Base-by-base conservation (phyloP, 2,888 invertebrate genomes). In the Harpalus rubripes region DNA sequence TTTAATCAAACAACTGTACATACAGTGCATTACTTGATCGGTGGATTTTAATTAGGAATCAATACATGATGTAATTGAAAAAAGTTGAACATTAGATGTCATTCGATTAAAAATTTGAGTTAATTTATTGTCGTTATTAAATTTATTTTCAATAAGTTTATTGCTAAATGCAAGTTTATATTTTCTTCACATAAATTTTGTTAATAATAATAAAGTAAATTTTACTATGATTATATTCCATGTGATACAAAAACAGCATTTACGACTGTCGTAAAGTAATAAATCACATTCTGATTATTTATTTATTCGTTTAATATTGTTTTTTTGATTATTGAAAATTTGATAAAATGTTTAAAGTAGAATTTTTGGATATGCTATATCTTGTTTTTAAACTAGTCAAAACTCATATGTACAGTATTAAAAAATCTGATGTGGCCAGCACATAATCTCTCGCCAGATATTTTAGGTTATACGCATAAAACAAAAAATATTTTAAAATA, bases 11-110 rank as follows among this genome's bases (percentile, higher is more conserved):
- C 16, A 63, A 52, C 44, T 39, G 59, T 58, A 79, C 18, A 15
- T 26, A 58, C 10, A 82, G 74, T 59, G 26, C 56, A 39, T 32
- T 82, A 74, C 74, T 59, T 15, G 82, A 16, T 39, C 59, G 44
- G 72, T 0, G 12, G 15, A 82, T 82, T 74, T 63, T 68, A 82
- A 82, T 82, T 82, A 82, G 44, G 74, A 82, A 58, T 82, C 82
- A 58, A 72, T 63, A 41, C 32, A 44, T 32, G 32, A 32, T 32
- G 32, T 5, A 5, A 52, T 12, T 52, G 10, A 52, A 52, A 52
- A 52, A 52, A 52, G 2, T 12, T 52, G 12, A 12, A 52, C 44
- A 52, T 52, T 3, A 52, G 1, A 6, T 52, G 8, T 52, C 44
- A 59, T 68, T 52, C 41, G 18, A 22, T 58, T 58, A 18, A 16